Evolutionary conservation across 2,113 vertebrate genomes (phyloP), one percentile per base, ranked within the genome.

Genomic region (Cinclus mexicanus): DNA sequence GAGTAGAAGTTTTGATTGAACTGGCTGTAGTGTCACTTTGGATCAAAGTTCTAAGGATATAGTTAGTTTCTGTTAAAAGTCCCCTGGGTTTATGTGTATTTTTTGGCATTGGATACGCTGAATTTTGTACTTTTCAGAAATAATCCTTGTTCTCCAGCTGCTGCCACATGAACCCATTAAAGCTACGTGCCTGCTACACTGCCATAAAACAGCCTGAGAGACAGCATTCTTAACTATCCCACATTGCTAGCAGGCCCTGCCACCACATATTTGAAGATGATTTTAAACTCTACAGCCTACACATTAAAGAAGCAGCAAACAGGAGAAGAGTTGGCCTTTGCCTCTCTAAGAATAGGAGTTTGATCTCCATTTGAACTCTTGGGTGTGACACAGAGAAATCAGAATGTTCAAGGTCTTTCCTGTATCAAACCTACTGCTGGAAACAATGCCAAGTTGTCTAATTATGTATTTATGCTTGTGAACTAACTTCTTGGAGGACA

Each of bases 141-240:
- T 49, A 77, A 80, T 47, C 26, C 82, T 88, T 42, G 20, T 76
- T 87, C 37, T 37, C 20, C n/a, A 37, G 26, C 19, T 79, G 31
- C 74, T 93, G 70, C 82, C 20, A 14, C 31, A 41, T 35, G 67
- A 82, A 49, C 23, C 42, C 15, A 25, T 81, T 71, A 64, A 78
- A 79, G 52, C 33, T 81, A 9, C 0, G 0, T 0, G 1, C 31
- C 53, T 56, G 11, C 71, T 70, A 26, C 4, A 0, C 47, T 71
- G 68, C 42, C 39, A 19, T 65, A 63, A 76, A 87, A 37, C 71
- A 92, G 63, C 39, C 69, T 60, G 12, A 80, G 83, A 81, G 71
- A 81, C 10, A 14, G 56, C 74, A 76, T 7, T 86, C 68, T 72
- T 77, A 65, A 88, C 55, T 52, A 46, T 83, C 28, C 33, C 28